These are phyloP conservation scores for Micrastur ruficollis DNA, from an alignment of 2,797 vertebrate species.

Conservation along the genomic window DNA sequence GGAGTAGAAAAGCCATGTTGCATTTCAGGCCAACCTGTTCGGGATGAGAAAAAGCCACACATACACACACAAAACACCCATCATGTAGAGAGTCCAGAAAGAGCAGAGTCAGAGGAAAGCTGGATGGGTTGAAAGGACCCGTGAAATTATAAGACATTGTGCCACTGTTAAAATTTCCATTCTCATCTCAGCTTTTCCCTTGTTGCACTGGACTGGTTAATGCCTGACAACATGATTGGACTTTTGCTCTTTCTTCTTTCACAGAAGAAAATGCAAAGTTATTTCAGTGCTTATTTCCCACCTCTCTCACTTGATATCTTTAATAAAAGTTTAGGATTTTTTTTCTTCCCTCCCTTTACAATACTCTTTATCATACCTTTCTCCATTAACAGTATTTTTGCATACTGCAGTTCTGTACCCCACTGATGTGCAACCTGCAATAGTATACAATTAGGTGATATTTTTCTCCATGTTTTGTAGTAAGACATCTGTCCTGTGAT, in stretches of 20 bases:
- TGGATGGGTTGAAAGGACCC: background rate
- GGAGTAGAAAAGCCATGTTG: background rate
- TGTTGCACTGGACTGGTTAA: background rate
- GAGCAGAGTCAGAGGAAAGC: background rate
- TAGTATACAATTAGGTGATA: background rate
- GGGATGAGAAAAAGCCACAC: accelerated
- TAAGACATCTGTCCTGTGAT: background rate
- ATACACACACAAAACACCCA: background rate
- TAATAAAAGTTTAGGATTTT: background rate
- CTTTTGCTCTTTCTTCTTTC: background rate
- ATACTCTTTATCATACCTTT: background rate
- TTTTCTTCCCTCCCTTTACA: background rate
- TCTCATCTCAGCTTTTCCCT: background rate
- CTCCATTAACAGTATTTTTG: background rate
- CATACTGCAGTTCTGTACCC: background rate
- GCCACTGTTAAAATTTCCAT: background rate
- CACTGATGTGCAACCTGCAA: background rate
- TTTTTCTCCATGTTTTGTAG: background rate
- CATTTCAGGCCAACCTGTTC: background rate
- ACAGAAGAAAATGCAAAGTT: background rate
- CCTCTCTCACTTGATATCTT: background rate
- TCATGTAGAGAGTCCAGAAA: background rate
- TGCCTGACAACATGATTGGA: background rate
- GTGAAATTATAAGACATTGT: background rate
- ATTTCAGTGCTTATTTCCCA: background rate